Evolutionary conservation across 1,140 invertebrate species (phyloP).

Genomic region (Danaus plexippus): DNA sequence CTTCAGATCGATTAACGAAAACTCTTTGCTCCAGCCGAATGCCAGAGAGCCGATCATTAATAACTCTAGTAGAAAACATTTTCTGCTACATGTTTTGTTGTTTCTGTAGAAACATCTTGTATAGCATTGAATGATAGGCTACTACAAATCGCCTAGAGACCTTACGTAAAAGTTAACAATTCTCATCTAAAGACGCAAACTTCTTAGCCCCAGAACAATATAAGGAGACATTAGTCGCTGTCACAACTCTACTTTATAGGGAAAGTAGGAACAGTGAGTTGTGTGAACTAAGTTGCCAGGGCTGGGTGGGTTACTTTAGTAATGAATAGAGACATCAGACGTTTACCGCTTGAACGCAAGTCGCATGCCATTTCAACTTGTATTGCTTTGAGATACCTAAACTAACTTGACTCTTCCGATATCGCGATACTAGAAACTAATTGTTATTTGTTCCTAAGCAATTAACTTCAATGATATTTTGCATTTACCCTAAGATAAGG

Average conservation of each 20-base stretch:
- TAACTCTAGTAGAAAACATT: conserved; percentile 17
- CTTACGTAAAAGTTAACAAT: conserved; percentile 60
- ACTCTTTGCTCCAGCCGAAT: conserved; percentile 30
- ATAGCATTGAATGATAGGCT: conserved; percentile 30
- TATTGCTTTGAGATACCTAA: conserved; percentile 30
- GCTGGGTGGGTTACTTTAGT: conserved; percentile 56
- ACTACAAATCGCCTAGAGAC: conserved; percentile 45
- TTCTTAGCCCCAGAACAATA: conserved; percentile 70
- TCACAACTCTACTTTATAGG: conserved; percentile 70
- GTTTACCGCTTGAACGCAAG: conserved; percentile 55
- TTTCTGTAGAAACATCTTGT: conserved; percentile 16
- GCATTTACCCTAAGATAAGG: too few species aligned
- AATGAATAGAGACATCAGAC: conserved; percentile 67
- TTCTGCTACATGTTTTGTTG: too few species aligned
- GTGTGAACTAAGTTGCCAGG: conserved; percentile 59
- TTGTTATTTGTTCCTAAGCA: too few species aligned
- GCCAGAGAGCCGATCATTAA: conserved; percentile 36
- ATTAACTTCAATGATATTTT: too few species aligned
- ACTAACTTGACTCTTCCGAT: conserved; percentile 40
- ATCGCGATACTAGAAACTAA: conserved; percentile 27
- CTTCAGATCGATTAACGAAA: conserved; percentile 44
- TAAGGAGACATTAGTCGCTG: conserved; percentile 68
- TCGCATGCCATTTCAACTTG: conserved; percentile 58
- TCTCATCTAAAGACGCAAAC: conserved; percentile 60
- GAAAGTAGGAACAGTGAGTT: conserved; percentile 58